Evolutionary conservation across 2,888 invertebrate species (phyloP), one percentile per base, ranked within the genome.

Genomic region (Nomada fucata): DNA sequence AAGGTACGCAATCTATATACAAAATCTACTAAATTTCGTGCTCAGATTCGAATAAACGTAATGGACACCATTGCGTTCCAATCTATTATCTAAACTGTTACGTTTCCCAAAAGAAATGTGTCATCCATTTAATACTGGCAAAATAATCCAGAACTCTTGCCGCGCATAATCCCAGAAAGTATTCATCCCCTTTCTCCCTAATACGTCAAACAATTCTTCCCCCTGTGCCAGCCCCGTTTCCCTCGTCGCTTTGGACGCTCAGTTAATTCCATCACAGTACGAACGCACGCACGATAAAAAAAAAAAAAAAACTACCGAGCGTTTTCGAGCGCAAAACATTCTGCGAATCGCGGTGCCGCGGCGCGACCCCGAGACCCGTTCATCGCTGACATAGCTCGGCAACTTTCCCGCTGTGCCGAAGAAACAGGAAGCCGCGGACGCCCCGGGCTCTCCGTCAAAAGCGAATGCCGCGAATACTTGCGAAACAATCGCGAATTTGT

Each of bases 401-500:
- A 80, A 80, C 67, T 79, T 72, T 52, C 57, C 20, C 23, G 50
- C 63, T 20, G 20, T 2, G 15, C 20, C n/a, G 55, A 80, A 79
- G 79, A 79, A 80, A 67, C 55, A 11, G 67, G 67, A 55, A 52
- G 53, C 71, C 67, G 15, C 64, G 36, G 52, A 13, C 53, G 18
- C 57, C n/a, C n/a, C 50, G 10, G 26, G 52, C 47, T 5, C 7
- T 0, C 60, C 70, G 60, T 79, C 76, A 60, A 53, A 47, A 59
- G 73, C 52, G 69, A 65, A 80, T 81, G 55, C 81, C 64, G 23
- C 55, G 74, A 50, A 80, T 81, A 69, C 69, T 73, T 73, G 69
- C 53, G 80, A 80, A 79, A 72, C 69, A 73, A 42, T 50, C 64
- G 73, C 20, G 70, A 65, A 81, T 80, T 81, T 71, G 74, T 67